Evolutionary conservation across 1,140 invertebrate genomes (phyloP), one percentile per base, ranked within the genome.

Genomic region (Drosophila leontia): DNA sequence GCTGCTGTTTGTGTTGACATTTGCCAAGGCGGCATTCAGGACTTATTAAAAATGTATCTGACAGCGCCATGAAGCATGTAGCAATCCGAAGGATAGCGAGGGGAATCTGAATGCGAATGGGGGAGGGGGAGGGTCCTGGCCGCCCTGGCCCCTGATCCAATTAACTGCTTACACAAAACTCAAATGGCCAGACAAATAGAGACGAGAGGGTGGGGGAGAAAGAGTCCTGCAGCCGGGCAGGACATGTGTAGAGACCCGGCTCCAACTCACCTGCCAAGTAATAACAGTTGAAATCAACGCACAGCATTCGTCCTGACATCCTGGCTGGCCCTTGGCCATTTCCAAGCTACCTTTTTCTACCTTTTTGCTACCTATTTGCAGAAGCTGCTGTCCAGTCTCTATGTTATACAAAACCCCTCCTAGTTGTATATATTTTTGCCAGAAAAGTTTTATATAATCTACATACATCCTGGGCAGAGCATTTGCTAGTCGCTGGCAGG

Each of bases 81-180:
- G 81, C 68, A 76, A 64, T 70, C 75, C 62, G 56, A 29, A 60
- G 61, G 41, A 29, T 34, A 55, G 55, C 39, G 42, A 19, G 35
- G 69, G 51, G 55, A 45, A 41, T 53, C 59, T 35, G n/a, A 19
- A 37, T 4, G 17, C 19, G 19, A 44, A 67, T 19, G 65, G 23
- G 23, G 2, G 8, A 4, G 47, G 11, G 48, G 48, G 17, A 37
- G n/a, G 45, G n/a, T 7, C 9, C 29, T 23, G n/a, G 1, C 19
- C 23, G 44, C 13, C 63, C 75, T 47, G 48, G 82, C 68, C 67
- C 68, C 88, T 91, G 88, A 91, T 91, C 88, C 88, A 91, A 91
- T 91, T 91, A 91, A 87, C 83, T 91, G 88, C 88, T 91, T 85
- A 85, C 81, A 91, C 75, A 88, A 85, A 91, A 91, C 75, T 81